These are phyloP conservation scores for Porphyrio hochstetteri DNA, from an alignment of 2,113 vertebrate genomes.

Conservation along the genomic window DNA sequence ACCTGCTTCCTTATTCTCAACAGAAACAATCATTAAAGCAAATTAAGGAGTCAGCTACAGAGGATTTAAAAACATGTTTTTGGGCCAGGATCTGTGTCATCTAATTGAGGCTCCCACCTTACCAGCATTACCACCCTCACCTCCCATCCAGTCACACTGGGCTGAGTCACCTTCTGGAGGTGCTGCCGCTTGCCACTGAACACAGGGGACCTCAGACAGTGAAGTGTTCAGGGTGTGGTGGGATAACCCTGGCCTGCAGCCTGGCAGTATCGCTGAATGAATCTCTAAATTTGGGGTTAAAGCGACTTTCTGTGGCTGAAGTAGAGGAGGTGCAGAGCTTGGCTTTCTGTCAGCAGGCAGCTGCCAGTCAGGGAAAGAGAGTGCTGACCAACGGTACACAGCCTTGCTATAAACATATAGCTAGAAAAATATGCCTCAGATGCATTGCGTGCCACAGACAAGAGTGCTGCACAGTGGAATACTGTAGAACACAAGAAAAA, in stretches of 20 bases:
- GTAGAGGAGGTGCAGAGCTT: background rate
- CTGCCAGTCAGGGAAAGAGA: background rate
- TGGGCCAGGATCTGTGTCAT: background rate
- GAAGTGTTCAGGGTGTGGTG: rapidly evolving
- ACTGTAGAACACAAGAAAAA: background rate
- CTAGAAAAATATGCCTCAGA: background rate
- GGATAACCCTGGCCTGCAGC: background rate
- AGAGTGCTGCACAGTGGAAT: background rate
- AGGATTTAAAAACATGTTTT: background rate
- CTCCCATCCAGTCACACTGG: background rate
- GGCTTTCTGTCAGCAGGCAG: background rate
- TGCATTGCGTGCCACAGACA: background rate
- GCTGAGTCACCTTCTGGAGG: background rate
- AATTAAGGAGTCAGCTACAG: background rate
- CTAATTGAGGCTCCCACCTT: background rate
- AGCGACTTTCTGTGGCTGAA: background rate
- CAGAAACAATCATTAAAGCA: background rate
- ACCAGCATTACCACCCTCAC: rapidly evolving
- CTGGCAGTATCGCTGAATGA: background rate
- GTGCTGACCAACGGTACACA: background rate
- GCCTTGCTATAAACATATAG: background rate
- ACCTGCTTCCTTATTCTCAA: background rate
- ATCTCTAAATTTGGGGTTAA: background rate
- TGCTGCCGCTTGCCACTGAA: background rate
- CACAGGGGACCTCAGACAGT: background rate